A percentile compares a stretch with the other conserved stretches of the same genome.
Evolutionary conservation across 1,140 invertebrate genomes (phyloP).

Genomic region (Drosophila erecta): DNA sequence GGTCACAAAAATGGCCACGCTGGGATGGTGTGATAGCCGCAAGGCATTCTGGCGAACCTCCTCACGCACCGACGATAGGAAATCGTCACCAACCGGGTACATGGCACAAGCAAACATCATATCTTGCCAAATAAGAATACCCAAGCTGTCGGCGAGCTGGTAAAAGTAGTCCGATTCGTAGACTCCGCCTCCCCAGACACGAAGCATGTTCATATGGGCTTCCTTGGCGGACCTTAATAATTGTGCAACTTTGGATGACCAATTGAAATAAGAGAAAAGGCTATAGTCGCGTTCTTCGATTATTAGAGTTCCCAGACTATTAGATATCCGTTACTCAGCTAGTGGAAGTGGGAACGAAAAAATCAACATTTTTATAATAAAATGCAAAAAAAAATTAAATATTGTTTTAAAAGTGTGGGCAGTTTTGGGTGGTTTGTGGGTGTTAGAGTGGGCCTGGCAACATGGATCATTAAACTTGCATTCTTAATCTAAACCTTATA

Average conservation of each 20-base stretch:
- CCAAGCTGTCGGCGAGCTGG: constrained; percentile 91
- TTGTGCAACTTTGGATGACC: constrained; percentile 82
- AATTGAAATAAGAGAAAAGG: background rate
- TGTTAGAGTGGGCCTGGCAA: too few species aligned
- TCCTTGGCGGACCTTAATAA: constrained; percentile 90
- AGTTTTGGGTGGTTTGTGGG: too few species aligned
- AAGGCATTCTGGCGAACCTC: constrained; percentile 95
- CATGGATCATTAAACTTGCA: too few species aligned
- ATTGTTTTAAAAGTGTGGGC: too few species aligned
- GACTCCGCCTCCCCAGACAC: constrained; percentile 98
- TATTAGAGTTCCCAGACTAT: too few species aligned
- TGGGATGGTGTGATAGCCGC: constrained; percentile 94
- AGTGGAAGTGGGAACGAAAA: too few species aligned
- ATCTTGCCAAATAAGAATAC: constrained; percentile 96
- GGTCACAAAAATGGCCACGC: constrained; percentile 95
- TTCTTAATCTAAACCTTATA: too few species aligned
- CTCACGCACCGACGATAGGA: constrained; percentile 89
- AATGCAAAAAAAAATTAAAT: too few species aligned
- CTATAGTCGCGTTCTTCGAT: too few species aligned
- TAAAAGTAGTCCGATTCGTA: constrained; percentile 98
- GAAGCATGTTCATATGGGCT: constrained; percentile 96
- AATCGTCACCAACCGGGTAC: constrained; percentile 92
- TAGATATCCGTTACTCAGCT: background rate
- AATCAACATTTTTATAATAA: too few species aligned
- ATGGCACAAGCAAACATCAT: constrained; percentile 99